Evolutionary conservation across 2,797 vertebrate genomes (phyloP).

Genomic region (Paratrypauchen microcephalus): DNA sequence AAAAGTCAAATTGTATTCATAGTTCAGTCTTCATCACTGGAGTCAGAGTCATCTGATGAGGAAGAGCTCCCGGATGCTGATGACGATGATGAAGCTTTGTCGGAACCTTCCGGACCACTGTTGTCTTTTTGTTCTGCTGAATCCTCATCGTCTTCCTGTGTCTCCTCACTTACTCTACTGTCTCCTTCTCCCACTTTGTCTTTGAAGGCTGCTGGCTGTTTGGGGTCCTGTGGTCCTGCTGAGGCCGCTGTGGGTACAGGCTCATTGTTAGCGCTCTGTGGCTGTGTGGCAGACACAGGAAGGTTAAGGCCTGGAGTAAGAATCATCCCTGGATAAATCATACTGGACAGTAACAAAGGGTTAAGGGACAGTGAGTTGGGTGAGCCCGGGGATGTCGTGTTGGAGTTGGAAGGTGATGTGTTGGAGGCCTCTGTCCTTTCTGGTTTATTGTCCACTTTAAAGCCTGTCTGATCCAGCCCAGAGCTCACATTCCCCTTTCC

Average conservation of each 20-base stretch:
- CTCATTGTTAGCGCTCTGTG: conserved; percentile 86
- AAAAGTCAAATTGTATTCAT: conserved; percentile 78
- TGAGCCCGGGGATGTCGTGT: conserved; percentile 81
- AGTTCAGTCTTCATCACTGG: conserved; percentile 94
- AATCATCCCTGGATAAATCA: conserved; percentile 99
- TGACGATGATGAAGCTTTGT: conserved; percentile 91
- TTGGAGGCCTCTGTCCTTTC: conserved; percentile 94
- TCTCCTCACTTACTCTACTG: conserved; percentile 70
- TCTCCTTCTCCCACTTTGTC: conserved; percentile 71
- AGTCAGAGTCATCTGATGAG: conserved; percentile 91
- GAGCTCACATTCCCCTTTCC: conserved; percentile 71
- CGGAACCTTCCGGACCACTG: conserved; percentile 94
- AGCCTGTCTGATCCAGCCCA: conserved; percentile 43
- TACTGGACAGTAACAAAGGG: conserved; percentile 95
- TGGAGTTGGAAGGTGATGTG: conserved; percentile 80
- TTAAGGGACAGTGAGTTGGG: conserved; percentile 89
- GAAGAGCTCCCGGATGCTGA: conserved; percentile 90
- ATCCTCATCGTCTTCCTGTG: conserved; percentile 80
- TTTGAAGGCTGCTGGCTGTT: conserved; percentile 67
- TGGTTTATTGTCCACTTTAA: conserved; percentile 80
- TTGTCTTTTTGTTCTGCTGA: conserved; percentile 88
- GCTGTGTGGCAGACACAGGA: conserved; percentile 89
- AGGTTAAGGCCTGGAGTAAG: conserved; percentile 99
- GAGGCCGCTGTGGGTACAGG: conserved; percentile 71
- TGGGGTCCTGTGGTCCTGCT: conserved; percentile 70